Evolutionary conservation across 1,140 invertebrate species (phyloP).

Genomic region (Potamilus streckersoni): DNA sequence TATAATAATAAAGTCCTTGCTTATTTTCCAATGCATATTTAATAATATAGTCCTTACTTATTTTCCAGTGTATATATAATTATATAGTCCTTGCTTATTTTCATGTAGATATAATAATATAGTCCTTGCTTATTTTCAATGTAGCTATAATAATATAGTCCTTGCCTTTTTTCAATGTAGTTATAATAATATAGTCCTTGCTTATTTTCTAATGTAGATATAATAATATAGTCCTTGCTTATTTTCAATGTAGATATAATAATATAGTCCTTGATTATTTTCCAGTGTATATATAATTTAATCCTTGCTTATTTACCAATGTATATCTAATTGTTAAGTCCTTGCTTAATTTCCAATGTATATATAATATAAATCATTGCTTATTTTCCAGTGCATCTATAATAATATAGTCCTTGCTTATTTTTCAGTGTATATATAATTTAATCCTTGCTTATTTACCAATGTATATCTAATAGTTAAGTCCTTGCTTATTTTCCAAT

Average conservation of each 20-base stretch:
- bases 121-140: constrained; percentile 71
- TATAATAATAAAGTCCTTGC: no score
- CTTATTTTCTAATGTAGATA: no score
- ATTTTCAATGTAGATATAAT: constrained; percentile 67
- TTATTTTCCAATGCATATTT: no score
- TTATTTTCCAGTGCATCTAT: constrained; percentile 68
- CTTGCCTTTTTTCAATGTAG: constrained; percentile 72
- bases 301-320: constrained; percentile 72
- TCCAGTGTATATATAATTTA: constrained; percentile 62
- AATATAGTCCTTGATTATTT: constrained; percentile 68
- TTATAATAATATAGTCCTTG: no score
- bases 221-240: constrained; percentile 58
- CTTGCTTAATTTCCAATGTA: constrained; percentile 72
- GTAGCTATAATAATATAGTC: no score
- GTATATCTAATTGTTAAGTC: no score
- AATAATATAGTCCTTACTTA: constrained; percentile 60
- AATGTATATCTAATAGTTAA: constrained; percentile 35
- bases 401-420: constrained; percentile 56
- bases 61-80: constrained; percentile 69
- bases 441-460: constrained; percentile 71
- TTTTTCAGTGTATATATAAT: constrained; percentile 69
- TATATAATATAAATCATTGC: constrained; percentile 46
- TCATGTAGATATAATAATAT: no score
- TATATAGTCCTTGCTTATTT: no score
- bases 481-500: constrained; percentile 72